Evolutionary conservation across 53 echinoderm and acorn worm genomes (phyloP).

Genomic region (Patiria pectinifera): DNA sequence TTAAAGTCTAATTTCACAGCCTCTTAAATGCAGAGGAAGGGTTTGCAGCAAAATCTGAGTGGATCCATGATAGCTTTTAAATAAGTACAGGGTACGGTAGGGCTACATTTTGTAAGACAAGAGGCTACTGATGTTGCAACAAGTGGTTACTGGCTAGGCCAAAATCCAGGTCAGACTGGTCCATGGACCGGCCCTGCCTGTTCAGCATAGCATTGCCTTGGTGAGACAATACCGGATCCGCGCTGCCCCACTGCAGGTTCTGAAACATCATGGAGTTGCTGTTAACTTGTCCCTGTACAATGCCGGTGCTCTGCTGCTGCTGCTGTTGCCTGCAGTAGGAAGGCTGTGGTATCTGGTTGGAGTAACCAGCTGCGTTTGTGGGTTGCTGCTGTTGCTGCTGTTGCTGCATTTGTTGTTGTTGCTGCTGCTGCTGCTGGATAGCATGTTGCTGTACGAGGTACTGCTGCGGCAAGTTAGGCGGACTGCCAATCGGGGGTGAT

Average conservation of each 20-base stretch:
- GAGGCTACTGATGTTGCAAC: conserved; percentile 43
- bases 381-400: conserved; percentile 64
- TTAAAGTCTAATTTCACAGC: no score
- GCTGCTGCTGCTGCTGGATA: conserved; percentile 60
- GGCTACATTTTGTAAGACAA: background rate
- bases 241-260: conserved; percentile 28
- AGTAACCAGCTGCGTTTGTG: conserved; percentile 9
- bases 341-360: conserved; percentile 37
- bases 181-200: conserved; percentile 15
- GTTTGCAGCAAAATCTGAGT: no score
- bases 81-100: background rate
- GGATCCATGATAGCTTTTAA: no score
- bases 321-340: conserved; percentile 56
- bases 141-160: conserved; percentile 31
- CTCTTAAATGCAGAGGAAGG: no score
- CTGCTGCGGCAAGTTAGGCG: conserved; percentile 55
- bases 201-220: conserved; percentile 17
- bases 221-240: background rate
- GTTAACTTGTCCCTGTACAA: conserved; percentile 13
- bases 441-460: conserved; percentile 15
- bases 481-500: conserved; percentile 48
- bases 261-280: conserved; percentile 39
- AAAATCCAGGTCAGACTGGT: conserved; percentile 51
- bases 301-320: conserved; percentile 18
- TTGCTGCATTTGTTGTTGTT: background rate